Conservation (phyloP, 1,140 invertebrate species). For the Sycobia sp. region DNA sequence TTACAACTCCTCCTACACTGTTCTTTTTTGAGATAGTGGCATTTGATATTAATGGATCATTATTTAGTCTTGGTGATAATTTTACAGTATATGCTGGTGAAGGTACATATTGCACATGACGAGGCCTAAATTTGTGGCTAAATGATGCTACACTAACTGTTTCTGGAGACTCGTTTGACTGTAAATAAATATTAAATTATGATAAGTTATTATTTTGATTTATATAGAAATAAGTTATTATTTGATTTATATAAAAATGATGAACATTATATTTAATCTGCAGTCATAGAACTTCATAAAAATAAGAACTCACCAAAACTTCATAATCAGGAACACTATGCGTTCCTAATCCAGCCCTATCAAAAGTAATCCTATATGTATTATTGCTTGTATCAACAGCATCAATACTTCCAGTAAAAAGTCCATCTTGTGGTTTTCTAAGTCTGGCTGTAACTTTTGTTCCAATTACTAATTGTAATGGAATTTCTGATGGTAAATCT, state of each 20-base stretch:
- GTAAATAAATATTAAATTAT: constrained; percentile 35
- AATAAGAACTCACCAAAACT: constrained; percentile 71
- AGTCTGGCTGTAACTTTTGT: constrained; percentile 93
- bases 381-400: constrained; percentile 97
- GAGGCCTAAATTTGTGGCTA: constrained; percentile 79
- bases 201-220: not conserved
- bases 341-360: constrained; percentile 89
- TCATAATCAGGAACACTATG: constrained; percentile 97
- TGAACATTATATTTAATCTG: too few relatives aligned
- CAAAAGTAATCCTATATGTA: constrained; percentile 97
- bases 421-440: constrained; percentile 91
- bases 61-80: constrained; percentile 62
- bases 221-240: not conserved
- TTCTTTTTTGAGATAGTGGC: constrained; percentile 55
- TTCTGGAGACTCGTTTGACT: constrained; percentile 88
- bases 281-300: not conserved
- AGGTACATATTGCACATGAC: constrained; percentile 65
- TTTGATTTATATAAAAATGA: not conserved
- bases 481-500: constrained; percentile 95
- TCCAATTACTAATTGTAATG: constrained; percentile 93
- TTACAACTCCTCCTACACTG: constrained; percentile 67
- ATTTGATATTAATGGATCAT: constrained; percentile 65
- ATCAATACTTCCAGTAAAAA: constrained; percentile 95
- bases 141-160: constrained; percentile 88
- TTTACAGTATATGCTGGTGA: constrained; percentile 64